Evolutionary conservation across 2,113 vertebrate species (phyloP).

Genomic region (Hippocampus comes): DNA sequence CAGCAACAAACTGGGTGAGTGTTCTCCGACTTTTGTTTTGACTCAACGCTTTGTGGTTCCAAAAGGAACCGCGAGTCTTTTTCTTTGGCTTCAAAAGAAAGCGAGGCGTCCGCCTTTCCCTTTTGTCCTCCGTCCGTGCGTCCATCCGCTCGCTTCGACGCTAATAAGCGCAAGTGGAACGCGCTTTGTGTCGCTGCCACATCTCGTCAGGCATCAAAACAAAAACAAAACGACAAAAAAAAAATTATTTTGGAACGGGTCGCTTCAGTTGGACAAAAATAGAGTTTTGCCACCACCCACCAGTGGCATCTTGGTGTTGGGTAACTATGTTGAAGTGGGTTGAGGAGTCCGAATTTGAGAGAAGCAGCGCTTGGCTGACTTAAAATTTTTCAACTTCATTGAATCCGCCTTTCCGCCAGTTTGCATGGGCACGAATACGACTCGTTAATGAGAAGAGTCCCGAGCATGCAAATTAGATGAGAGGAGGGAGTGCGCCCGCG

Average conservation of each 20-base stretch:
- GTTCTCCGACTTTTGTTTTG: background rate
- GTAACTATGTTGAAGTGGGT: too few species aligned
- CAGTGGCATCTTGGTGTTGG: too few species aligned
- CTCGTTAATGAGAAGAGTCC: slow-evolving; percentile 18
- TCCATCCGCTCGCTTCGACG: slow-evolving; percentile 27
- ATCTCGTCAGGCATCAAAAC: slow-evolving; percentile 60
- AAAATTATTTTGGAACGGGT: background rate
- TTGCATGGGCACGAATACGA: background rate
- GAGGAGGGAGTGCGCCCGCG: slow-evolving; percentile 24
- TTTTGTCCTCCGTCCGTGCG: slow-evolving; percentile 23
- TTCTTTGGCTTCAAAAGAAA: slow-evolving; percentile 8
- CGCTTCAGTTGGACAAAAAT: too few species aligned
- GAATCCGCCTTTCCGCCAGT: background rate
- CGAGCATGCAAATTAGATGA: slow-evolving; percentile 51
- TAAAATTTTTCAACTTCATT: too few species aligned
- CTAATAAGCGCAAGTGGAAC: slow-evolving; percentile 69
- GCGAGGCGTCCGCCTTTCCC: background rate
- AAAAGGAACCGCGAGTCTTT: background rate
- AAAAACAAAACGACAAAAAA: slow-evolving; percentile 31
- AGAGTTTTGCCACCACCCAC: too few species aligned
- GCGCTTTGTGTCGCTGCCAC: slow-evolving; percentile 65
- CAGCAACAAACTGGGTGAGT: background rate
- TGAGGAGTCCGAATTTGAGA: too few species aligned
- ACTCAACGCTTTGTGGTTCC: background rate
- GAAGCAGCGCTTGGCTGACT: too few species aligned